Base-by-base conservation (phyloP, 2,888 invertebrate genomes). In the Metellina segmentata region DNA sequence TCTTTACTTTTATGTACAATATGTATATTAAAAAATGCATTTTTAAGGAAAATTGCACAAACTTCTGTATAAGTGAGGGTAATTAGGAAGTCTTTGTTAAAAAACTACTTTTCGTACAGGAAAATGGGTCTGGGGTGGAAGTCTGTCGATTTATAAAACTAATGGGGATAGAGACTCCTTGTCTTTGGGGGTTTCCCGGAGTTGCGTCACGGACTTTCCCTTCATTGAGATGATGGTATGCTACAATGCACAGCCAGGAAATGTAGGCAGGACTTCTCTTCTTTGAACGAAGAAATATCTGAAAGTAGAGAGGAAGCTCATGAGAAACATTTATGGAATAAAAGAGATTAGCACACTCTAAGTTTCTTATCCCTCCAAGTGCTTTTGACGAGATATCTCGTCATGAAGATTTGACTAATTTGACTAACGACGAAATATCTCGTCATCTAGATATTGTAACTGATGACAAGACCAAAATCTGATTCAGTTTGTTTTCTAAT, bases 11-110 rank as follows among this genome's bases (percentile, higher is more conserved):
- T 91, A 91, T 91, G 49, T 91, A 91, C 85, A 82, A 72, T 90
- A 90, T 90, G 75, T 90, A 90, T 90, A 90, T 90, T 91, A 91
- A 91, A 90, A 91, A 91, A 91, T 91, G 91, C 90, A 85, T 91
- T 85, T 90, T 91, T 91, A 91, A 86, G 91, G 91, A 91, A 91
- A 91, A 87, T 86, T 87, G 91, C 86, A 91, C 91, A 91, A 91
- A 91, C 48, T 90, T 91, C 86, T 91, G 91, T 87, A 86, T 86
- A 91, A 72, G 83, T 87, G 91, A 82, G 82, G 69, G 72, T 69
- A 34, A 70, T 81, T 71, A 79, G 81, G 88, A 74, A 75, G 70
- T 87, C 78, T 51, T 90, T 71, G 69, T 82, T 91, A 91, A 91
- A 91, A 91, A 91, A 91, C 91, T 91, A 91, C 91, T 91, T 87